Conservation (phyloP, 2,797 vertebrate genomes). For the Pantherophis alleghaniensis region DNA sequence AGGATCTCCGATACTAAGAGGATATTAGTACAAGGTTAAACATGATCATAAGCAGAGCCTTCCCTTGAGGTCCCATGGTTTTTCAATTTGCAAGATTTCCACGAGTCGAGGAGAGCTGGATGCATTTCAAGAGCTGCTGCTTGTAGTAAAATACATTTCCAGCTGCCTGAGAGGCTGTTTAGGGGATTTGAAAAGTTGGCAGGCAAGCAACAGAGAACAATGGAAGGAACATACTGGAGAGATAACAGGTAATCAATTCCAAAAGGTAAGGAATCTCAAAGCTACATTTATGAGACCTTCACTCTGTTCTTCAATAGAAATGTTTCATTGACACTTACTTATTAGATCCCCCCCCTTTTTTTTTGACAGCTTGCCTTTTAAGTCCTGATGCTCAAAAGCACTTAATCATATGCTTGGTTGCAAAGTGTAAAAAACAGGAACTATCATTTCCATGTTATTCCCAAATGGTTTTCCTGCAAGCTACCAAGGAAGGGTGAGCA, state of each 20-base stretch:
- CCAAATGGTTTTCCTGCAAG: neutral
- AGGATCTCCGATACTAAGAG: constrained; percentile 56
- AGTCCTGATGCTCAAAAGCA: neutral
- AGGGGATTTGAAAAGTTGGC: constrained; percentile 62
- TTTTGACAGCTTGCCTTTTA: constrained; percentile 6
- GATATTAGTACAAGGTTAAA: constrained; percentile 71
- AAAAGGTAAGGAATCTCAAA: constrained; percentile 10
- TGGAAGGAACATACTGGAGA: constrained; percentile 27
- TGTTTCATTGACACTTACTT: neutral
- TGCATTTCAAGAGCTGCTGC: constrained; percentile 73
- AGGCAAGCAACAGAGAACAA: constrained; percentile 32
- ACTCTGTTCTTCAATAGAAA: constrained; percentile 30
- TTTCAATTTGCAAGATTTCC: constrained; percentile 72
- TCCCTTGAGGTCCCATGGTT: constrained; percentile 68
- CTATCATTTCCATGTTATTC: neutral
- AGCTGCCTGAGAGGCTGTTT: constrained; percentile 66
- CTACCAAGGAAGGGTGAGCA: neutral
- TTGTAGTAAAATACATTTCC: constrained; percentile 52
- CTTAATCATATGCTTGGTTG: neutral
- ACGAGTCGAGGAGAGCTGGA: constrained; percentile 69
- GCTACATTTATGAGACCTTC: neutral
- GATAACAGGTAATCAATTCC: constrained; percentile 33
- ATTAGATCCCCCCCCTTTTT: neutral
- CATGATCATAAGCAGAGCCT: constrained; percentile 66
- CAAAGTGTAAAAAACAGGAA: neutral